Percentiles rank a stretch among this genome's conserved stretches.
phyloP scores from a whole-genome alignment of 2,113 vertebrate species.

The Crypturellus undulatus region DNA sequence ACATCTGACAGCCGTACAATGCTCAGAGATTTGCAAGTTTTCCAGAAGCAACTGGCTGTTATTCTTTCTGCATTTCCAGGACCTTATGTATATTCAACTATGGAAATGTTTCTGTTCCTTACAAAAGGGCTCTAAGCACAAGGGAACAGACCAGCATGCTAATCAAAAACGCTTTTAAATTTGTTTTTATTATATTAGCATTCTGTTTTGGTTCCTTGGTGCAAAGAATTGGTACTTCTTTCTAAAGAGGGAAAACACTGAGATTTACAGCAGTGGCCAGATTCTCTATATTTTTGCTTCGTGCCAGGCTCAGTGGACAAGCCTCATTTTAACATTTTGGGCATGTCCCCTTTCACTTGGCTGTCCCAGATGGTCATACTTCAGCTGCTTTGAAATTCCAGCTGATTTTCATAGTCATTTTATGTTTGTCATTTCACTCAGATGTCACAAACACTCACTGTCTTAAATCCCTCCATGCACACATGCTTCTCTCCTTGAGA shows the following conservation, averaged over 20 bases:
- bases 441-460: not conserved
- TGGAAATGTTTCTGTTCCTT: conserved; percentile 37
- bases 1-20: not conserved
- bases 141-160: conserved; percentile 16
- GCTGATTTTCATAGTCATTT: conserved; percentile 7
- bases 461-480: not conserved
- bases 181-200: conserved; percentile 14
- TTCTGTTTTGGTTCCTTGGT: not conserved
- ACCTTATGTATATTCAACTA: conserved; percentile 47
- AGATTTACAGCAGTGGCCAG: not conserved
- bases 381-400: conserved; percentile 27
- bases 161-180: conserved; percentile 16
- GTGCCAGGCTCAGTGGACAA: not conserved
- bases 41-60: conserved; percentile 14
- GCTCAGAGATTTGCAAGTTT: not conserved
- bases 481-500: not conserved
- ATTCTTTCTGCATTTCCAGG: conserved; percentile 15
- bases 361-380: not conserved
- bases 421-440: conserved; percentile 30
- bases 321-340: not conserved
- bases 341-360: not conserved
- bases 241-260: not conserved
- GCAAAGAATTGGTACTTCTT: not conserved
- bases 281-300: not conserved
- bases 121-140: conserved; percentile 31